Base-by-base conservation (phyloP, 2,113 vertebrate species). In the Zosterops hypoxanthus region DNA sequence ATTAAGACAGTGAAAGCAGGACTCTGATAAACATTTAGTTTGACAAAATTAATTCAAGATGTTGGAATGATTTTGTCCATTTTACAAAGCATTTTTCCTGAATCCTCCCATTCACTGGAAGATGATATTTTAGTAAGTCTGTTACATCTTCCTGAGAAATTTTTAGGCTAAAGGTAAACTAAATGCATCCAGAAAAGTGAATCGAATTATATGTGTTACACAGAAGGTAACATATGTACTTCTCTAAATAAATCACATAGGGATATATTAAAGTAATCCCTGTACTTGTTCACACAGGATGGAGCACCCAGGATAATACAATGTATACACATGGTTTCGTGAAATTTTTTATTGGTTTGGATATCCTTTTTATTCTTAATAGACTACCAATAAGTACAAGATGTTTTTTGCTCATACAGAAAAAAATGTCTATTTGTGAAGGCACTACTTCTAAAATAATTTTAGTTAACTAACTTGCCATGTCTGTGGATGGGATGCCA, bases 31-130 rank as follows among this genome's bases (percentile, higher is more conserved):
- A 96, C 71, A 95, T 94, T 96, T 97, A 88, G 92, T 92, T 88
- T 95, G 47, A 93, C 86, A 75, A 96, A 97, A 97, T 95, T 42
- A 93, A 88, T 96, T 96, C 94, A 97, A 96, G 96, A 96, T 96
- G 95, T 94, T 96, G 71, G 64, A 92, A 92, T 90, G 94, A 93
- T 90, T 96, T 96, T 83, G 90, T 86, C 55, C 64, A 53, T 86
- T 95, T 91, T 96, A 33, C 70, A 60, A 87, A 92, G 59, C 66
- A 50, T 93, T 96, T 94, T 90, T 57, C 57, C 90, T 83, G 86
- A 94, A 86, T 83, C 49, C 41, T 95, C 36, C 36, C 26, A 60
- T 83, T 94, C 86, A 88, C 53, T 86, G 49, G 46, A 88, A 88
- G 82, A 73, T 66, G 88, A 78, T 69, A 75, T 81, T 81, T 90